Evolutionary conservation across 2,797 vertebrate species (phyloP), one percentile per base, ranked within the genome.

Genomic region (Sorex maritimensis): DNA sequence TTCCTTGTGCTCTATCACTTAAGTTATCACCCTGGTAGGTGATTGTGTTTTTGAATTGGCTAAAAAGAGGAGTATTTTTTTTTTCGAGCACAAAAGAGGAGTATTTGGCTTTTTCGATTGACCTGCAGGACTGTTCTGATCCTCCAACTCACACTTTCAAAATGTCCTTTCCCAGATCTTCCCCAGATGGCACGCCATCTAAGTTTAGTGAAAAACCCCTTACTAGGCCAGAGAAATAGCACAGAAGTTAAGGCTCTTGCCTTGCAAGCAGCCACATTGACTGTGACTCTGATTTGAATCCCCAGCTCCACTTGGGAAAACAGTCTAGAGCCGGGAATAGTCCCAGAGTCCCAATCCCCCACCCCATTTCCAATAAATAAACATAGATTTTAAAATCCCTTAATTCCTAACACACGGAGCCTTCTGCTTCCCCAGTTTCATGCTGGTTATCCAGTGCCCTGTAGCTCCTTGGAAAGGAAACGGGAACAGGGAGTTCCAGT

Each of bases 381-480:
- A 61, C 4, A 21, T 23, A 61, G 58, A 19, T 6, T 61, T 61
- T 5, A 6, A 61, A 61, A 61, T 6, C 15, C 58, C 4, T 23
- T 61, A 61, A 19, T 61, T 28, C 55, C 9, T 38, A 90, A 67
- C 28, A 44, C 49, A 88, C 2, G 5, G 3, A 13, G 12, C 21
- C 14, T 61, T 90, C 93, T 85, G 46, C 41, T 80, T 80, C 81
- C 34, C 75, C 61, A 34, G 34, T 81, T 80, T 80, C 86, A 73
- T 30, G 4, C 38, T 28, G 30, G 55, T 26, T 67, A 26, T n/a
- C 15, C 2, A 26, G 71, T 19, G 61, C 17, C 10, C n/a, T 15
- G 21, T 28, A 30, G 28, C 24, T 65, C 52, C 84, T 91, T 30
- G 49, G 14, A 82, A 15, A 93, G 69, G 63, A 94, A 85, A 83